A percentile compares a stretch with the other conserved stretches of the same genome.
Conservation (phyloP, 2,113 vertebrate species). For the Atrichornis clamosus region DNA sequence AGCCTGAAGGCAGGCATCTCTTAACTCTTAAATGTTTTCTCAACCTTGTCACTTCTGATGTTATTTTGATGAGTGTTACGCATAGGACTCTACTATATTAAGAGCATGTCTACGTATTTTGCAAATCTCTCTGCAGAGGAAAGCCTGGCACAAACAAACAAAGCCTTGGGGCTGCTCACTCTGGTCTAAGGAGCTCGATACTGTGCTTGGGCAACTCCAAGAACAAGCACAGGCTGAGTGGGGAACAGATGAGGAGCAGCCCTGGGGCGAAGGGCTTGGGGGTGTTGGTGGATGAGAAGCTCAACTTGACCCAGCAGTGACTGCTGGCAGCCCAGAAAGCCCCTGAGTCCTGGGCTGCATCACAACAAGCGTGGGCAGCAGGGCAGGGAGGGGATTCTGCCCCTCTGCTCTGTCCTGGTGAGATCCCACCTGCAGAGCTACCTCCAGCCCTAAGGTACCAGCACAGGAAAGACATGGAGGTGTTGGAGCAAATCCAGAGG, state of each 20-base stretch:
- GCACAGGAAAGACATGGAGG: neutral
- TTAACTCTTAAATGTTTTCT: neutral
- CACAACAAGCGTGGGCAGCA: neutral
- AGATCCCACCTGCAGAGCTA: neutral
- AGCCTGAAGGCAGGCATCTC: neutral
- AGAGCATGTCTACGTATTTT: fast-evolving
- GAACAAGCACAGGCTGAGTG: neutral
- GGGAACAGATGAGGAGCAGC: neutral
- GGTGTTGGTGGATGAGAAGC: neutral
- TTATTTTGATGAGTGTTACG: neutral
- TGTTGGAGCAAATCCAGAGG: neutral
- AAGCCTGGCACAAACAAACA: neutral
- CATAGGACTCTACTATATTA: neutral
- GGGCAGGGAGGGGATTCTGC: neutral
- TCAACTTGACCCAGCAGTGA: neutral
- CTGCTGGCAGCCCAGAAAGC: neutral
- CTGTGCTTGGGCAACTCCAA: neutral
- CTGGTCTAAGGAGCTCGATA: neutral
- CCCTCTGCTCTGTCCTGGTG: neutral
- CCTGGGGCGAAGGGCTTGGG: neutral
- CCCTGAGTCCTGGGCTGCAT: neutral
- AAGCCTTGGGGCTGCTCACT: neutral
- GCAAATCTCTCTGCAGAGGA: neutral
- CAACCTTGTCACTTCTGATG: neutral
- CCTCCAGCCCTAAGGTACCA: neutral